Base-by-base conservation (phyloP, 1,140 invertebrate species). In the Mycetomoellerius zeteki region DNA sequence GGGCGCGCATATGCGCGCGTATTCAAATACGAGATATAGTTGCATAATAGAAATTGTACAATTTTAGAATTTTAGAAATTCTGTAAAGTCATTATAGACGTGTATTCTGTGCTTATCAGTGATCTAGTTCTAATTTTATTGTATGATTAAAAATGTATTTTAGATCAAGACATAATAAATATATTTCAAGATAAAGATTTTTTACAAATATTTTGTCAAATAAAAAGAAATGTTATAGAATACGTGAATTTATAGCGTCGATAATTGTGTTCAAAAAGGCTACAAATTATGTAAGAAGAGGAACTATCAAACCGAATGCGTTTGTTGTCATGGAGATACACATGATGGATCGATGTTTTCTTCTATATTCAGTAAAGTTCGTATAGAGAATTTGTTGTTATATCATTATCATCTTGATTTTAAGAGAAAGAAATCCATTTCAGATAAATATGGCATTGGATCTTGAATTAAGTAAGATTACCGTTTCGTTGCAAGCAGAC, bases 401-500 rank as follows among this genome's bases (percentile, higher is more conserved):
- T 43, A 16, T 60, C 7, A 30, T 21, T 43, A 16, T 60, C 7
- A 30, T 21, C 10, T 75, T 33, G 8, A 62, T 60, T 84, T 24
- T 60, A 84, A 71, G n/a, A 50, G 8, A 43, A 43, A 33, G 24
- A 69, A 33, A 56, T 81, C 6, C 7, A 37, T 43, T 56, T 21
- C 6, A 33, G 27, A 58, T 47, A 81, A 37, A 19, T 7, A 84
- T 75, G 80, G 54, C 24, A n/a, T 65, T 56, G 47, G 80, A 94
- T 67, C 54, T 92, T 56, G 88, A 93, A 43, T 89, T 93, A 43
- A 91, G 75, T 24, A 93, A 91, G 77, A 93, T 95, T 65, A 93
- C 85, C 47, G 54, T 91, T 56, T 89, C 88, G 65, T 86, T 96
- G 6, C 92, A 95, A 92, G 93, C 93, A 33, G 93, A 94, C 16